Percentiles rank a stretch among this genome's conserved stretches.
phyloP scores from a whole-genome alignment of 2,113 vertebrate genomes.

The Paradisaea rubra region DNA sequence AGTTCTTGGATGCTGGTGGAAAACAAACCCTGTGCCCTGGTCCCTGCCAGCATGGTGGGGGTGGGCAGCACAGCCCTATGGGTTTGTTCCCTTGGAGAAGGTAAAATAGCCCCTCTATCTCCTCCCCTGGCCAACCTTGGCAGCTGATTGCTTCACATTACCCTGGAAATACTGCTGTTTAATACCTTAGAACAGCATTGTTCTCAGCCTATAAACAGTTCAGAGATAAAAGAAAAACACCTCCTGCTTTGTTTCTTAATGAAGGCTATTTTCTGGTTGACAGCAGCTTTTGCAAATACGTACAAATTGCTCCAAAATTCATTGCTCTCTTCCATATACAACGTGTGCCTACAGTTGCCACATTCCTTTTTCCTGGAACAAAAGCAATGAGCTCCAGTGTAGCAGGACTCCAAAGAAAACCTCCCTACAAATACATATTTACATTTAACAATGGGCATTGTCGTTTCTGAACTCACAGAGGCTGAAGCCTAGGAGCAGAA shows the following conservation, averaged over 20 bases:
- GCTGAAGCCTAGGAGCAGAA: background rate
- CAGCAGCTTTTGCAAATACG: background rate
- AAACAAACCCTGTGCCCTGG: accelerated
- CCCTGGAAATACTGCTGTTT: background rate
- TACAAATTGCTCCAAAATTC: background rate
- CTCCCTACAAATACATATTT: background rate
- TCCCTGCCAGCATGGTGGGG: background rate
- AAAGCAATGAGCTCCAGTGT: background rate
- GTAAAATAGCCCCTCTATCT: background rate
- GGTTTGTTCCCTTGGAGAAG: background rate
- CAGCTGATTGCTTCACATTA: background rate
- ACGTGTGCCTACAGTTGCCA: background rate
- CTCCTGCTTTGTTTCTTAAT: background rate
- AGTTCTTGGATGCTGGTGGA: background rate
- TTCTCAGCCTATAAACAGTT: background rate
- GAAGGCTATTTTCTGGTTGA: constrained; percentile 2
- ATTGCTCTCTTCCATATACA: background rate
- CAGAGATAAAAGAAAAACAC: constrained; percentile 1
- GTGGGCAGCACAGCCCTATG: background rate
- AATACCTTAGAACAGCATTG: background rate
- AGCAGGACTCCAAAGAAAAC: background rate
- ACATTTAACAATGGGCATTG: background rate
- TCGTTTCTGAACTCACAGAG: background rate
- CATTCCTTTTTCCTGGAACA: background rate
- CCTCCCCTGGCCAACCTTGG: background rate